These are phyloP conservation scores for Frankliniella intonsa DNA, from an alignment of 2,888 invertebrate species.

Conservation along the genomic window DNA sequence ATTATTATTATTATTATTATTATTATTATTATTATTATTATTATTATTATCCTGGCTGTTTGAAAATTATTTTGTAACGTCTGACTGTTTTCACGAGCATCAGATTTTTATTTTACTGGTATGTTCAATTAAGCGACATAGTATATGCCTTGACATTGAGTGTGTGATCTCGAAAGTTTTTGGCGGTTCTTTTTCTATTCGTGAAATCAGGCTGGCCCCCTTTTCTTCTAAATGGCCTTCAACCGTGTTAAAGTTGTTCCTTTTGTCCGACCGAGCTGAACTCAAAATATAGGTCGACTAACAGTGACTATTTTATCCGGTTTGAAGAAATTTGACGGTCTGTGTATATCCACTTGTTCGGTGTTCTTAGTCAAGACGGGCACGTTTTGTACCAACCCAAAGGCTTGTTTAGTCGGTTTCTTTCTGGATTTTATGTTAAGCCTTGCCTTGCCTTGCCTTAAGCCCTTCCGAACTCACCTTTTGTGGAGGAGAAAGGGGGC, in stretches of 20 bases:
- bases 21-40: not conserved
- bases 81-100: not conserved
- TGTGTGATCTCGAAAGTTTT: slow-evolving; percentile 12
- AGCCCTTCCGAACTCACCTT: not conserved
- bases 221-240: too few species aligned
- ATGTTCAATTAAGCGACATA: not conserved
- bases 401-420: too few species aligned
- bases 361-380: too few species aligned
- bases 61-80: slow-evolving; percentile 9
- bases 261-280: too few species aligned
- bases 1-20: slow-evolving; percentile 11
- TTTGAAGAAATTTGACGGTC: not conserved
- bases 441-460: not conserved
- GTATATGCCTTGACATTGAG: not conserved
- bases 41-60: not conserved
- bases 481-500: not conserved
- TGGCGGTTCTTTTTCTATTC: not conserved
- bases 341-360: not conserved
- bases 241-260: too few species aligned
- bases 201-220: too few species aligned
- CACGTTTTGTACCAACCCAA: too few species aligned
- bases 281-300: too few species aligned
- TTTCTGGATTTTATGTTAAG: too few species aligned
- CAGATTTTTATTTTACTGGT: not conserved
- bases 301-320: not conserved